Conservation (phyloP, 1,140 invertebrate species). For the Drosophila pectinifera region DNA sequence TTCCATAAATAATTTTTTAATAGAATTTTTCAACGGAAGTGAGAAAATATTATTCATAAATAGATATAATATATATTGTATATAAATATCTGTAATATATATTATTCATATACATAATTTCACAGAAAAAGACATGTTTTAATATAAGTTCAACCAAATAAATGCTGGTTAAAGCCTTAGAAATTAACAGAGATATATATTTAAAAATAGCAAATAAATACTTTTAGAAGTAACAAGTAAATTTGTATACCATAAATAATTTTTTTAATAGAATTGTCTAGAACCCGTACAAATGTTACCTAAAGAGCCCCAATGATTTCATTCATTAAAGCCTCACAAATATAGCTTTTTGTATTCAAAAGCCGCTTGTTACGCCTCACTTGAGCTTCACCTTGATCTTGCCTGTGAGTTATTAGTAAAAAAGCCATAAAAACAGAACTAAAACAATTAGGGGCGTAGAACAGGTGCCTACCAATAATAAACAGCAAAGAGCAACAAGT, state of each 20-base stretch:
- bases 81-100: no score
- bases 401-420: conserved; percentile 37
- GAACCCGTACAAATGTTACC: neutral
- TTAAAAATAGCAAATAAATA: no score
- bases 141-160: no score
- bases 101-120: no score
- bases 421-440: conserved; percentile 31
- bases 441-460: conserved; percentile 50
- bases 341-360: conserved; percentile 30
- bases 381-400: conserved; percentile 73
- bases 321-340: conserved; percentile 41
- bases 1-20: neutral
- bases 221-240: no score
- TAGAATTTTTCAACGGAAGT: neutral
- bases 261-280: neutral
- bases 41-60: no score
- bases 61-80: no score
- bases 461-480: conserved; percentile 44
- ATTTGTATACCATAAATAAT: neutral
- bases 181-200: no score
- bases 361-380: conserved; percentile 58
- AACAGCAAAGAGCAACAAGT: conserved; percentile 8
- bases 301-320: conserved; percentile 31
- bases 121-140: no score
- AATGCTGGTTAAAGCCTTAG: no score